phyloP scores from a whole-genome alignment of 2,888 invertebrate genomes.

The Oeneis ivallda region DNA sequence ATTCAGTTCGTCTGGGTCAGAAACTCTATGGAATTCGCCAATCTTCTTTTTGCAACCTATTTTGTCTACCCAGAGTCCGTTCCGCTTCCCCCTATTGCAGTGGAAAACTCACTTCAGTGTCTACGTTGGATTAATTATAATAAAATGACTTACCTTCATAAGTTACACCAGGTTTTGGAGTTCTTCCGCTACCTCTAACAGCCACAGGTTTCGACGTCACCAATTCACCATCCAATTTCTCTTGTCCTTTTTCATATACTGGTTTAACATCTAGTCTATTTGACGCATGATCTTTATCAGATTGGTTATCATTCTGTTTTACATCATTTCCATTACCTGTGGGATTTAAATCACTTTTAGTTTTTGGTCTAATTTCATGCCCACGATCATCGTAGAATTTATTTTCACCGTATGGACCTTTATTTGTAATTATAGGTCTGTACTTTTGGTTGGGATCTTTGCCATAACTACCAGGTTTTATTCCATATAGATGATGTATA shows the following conservation, averaged over 20 bases:
- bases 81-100: too few species aligned
- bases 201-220: slow-evolving; percentile 67
- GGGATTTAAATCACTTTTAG: slow-evolving; percentile 7
- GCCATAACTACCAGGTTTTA: slow-evolving; percentile 39
- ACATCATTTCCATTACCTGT: slow-evolving; percentile 34
- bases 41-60: too few species aligned
- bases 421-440: slow-evolving; percentile 30
- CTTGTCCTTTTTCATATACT: slow-evolving; percentile 67
- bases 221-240: slow-evolving; percentile 60
- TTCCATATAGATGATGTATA: slow-evolving; percentile 42
- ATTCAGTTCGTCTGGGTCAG: too few species aligned
- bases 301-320: slow-evolving; percentile 28
- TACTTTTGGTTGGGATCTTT: slow-evolving; percentile 32
- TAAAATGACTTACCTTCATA: slow-evolving; percentile 60
- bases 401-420: slow-evolving; percentile 31
- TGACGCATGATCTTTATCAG: slow-evolving; percentile 18
- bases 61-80: too few species aligned
- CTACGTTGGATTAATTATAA: too few species aligned
- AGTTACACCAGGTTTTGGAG: slow-evolving; percentile 51
- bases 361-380: slow-evolving; percentile 16
- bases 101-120: too few species aligned
- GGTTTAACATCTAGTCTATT: slow-evolving; percentile 59
- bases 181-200: slow-evolving; percentile 58
- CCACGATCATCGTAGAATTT: not conserved
- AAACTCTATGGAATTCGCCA: too few species aligned